Percentiles rank a stretch among this genome's conserved stretches.
Evolutionary conservation across 2,888 invertebrate species (phyloP).

Genomic region (Callimorpha dominula): DNA sequence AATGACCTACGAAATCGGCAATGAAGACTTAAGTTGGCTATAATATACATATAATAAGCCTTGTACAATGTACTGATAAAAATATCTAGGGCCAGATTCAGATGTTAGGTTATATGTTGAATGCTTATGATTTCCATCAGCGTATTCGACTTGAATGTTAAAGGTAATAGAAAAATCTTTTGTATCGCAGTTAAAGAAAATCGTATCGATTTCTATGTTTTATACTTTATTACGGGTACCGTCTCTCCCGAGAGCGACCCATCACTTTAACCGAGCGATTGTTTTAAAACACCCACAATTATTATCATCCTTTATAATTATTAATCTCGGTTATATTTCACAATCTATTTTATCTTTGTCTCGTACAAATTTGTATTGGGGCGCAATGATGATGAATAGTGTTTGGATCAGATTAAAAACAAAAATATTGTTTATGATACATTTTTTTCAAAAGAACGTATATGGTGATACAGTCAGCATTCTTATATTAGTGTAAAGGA

Average conservation of each 20-base stretch:
- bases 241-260: constrained; percentile 53
- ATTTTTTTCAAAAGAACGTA: too few species aligned
- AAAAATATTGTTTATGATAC: too few species aligned
- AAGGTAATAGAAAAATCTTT: constrained; percentile 36
- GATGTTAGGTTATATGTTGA: not conserved
- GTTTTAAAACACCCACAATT: constrained; percentile 47
- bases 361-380: constrained; percentile 18
- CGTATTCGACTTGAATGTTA: constrained; percentile 22
- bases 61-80: not conserved
- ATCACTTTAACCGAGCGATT: constrained; percentile 55
- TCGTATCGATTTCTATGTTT: constrained; percentile 55
- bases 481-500: too few species aligned
- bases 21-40: too few species aligned
- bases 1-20: too few species aligned
- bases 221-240: constrained; percentile 55
- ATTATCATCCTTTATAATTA: constrained; percentile 39
- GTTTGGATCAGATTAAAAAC: too few species aligned
- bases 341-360: constrained; percentile 18
- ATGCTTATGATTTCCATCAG: constrained; percentile 7
- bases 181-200: constrained; percentile 40
- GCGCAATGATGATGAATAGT: constrained; percentile 13
- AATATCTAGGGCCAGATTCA: too few species aligned
- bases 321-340: constrained; percentile 38
- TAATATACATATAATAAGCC: too few species aligned
- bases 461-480: too few species aligned